These are phyloP conservation scores for Cyanoderma ruficeps DNA, from an alignment of 2,113 vertebrate species.

Conservation along the genomic window DNA sequence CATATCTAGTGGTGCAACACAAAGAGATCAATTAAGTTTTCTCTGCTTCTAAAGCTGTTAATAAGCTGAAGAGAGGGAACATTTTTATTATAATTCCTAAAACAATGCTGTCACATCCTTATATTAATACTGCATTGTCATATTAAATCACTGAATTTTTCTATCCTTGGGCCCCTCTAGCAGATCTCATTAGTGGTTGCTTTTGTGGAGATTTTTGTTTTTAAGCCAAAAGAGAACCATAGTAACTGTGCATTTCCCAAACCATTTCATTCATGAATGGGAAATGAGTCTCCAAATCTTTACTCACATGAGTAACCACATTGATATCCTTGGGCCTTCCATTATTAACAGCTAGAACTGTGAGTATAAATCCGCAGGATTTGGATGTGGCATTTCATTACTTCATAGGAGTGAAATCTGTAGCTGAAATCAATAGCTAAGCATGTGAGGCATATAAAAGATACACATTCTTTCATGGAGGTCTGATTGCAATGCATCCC, in stretches of 20 bases:
- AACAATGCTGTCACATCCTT: background rate
- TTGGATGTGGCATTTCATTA: constrained; percentile 36
- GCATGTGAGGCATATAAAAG: constrained; percentile 8
- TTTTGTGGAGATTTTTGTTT: constrained; percentile 41
- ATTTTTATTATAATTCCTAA: background rate
- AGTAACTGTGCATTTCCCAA: constrained; percentile 61
- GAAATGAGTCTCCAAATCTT: constrained; percentile 35
- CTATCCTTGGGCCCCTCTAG: background rate
- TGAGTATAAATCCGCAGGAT: background rate
- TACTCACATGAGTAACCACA: constrained; percentile 58
- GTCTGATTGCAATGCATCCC: constrained; percentile 39
- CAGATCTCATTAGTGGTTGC: background rate
- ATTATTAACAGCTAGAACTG: constrained; percentile 32
- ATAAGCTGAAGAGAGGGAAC: background rate
- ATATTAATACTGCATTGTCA: background rate
- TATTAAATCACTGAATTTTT: background rate
- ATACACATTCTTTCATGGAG: constrained; percentile 32
- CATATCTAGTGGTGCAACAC: background rate
- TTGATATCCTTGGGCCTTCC: constrained; percentile 34
- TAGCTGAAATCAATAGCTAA: constrained; percentile 39
- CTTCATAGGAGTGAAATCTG: constrained; percentile 12
- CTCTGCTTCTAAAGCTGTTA: background rate
- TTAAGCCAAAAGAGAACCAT: constrained; percentile 46
- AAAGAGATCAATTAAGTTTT: background rate
- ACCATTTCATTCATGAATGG: constrained; percentile 45